Evolutionary conservation across 53 echinoderm and acorn worm genomes (phyloP), one percentile per base, ranked within the genome.

Genomic region (Paracentrotus lividus): DNA sequence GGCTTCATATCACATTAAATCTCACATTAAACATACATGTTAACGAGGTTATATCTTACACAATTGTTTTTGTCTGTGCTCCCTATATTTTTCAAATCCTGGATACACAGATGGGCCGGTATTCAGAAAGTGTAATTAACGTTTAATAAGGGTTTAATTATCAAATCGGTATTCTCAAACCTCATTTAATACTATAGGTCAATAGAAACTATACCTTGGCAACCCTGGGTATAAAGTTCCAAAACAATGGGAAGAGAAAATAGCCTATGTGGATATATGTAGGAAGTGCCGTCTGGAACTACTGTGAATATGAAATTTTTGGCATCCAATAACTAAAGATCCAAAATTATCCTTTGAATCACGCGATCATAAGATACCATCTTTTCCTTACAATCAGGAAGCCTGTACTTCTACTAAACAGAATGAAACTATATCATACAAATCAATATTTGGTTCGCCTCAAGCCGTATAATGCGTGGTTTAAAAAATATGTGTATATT

Each of bases 381-480:
- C 81, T 81, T 9, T 81, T 3, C 40, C 20, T 72, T 15, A 47
- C 81, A n/a, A n/a, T n/a, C n/a, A 81, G 81, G 81, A 81, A 81
- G 27, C n/a, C 10, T 38, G 21, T 10, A 32, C 77, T 81, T 45
- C 24, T n/a, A 76, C 5, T 40, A 27, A 49, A n/a, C 44, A 81
- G 24, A 23, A 0, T 32, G 51, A 77, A 12, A 47, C 8, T 16
- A 8, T 81, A 81, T 49, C 21, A 81, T 47, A 81, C n/a, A 33
- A 2, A 42, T 42, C 21, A 9, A 24, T n/a, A 12, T 47, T 8
- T 3, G 26, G 24, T 81, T 81, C 13, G 47, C 47, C 47, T 24
- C 16, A 42, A 76, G 76, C 76, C 38, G 42, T n/a, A 65, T 54
- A 10, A 54, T 54, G 64, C 29, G 9, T 29, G 64, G 54, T 54